phyloP scores from a whole-genome alignment of 2,113 vertebrate genomes.

The Petaurus breviceps region DNA sequence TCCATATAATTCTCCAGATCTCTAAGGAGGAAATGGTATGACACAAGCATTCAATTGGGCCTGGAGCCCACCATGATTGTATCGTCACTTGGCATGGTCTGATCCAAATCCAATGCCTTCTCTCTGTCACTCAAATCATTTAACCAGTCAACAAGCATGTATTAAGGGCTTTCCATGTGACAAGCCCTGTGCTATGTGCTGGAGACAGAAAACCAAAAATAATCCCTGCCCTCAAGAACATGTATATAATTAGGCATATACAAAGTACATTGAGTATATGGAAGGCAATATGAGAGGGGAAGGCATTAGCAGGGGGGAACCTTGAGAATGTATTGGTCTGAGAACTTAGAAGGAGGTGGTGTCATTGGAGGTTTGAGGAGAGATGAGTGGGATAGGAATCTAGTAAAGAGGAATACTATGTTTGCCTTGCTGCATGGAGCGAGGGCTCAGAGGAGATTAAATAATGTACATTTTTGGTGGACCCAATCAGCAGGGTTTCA shows the following conservation, averaged over 20 bases:
- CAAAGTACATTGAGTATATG: neutral
- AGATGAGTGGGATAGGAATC: neutral
- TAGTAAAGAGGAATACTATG: neutral
- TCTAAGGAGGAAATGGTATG: neutral
- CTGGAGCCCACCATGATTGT: neutral
- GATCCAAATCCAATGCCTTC: too few relatives aligned
- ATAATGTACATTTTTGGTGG: neutral
- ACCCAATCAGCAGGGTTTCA: neutral
- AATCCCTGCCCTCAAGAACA: neutral
- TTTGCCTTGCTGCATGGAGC: neutral
- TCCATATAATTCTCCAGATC: neutral
- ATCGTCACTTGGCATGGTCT: neutral
- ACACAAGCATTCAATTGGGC: neutral
- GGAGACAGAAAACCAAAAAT: neutral
- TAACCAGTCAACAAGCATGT: neutral
- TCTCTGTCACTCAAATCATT: neutral
- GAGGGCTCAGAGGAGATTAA: neutral
- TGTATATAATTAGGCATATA: neutral
- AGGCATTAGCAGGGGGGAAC: neutral
- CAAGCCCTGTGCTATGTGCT: neutral
- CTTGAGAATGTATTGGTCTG: neutral
- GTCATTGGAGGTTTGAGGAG: neutral
- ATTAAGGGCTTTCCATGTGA: neutral
- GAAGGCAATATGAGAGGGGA: neutral
- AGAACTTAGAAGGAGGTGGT: neutral